Evolutionary conservation across 64 coral and sea anemone species (phyloP).

Genomic region (Platygyra sinensis): DNA sequence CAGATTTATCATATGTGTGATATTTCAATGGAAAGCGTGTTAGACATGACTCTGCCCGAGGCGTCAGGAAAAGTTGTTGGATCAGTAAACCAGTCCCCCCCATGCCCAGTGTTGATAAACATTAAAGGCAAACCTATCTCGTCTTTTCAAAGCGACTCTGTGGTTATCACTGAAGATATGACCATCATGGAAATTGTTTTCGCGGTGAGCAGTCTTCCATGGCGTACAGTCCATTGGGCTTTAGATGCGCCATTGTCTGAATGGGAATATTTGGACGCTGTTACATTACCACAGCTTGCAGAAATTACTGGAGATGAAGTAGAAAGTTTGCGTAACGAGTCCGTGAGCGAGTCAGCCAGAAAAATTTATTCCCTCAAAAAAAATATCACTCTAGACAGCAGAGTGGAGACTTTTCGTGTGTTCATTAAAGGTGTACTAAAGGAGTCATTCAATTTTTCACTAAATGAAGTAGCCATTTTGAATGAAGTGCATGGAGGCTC

Average conservation of each 20-base stretch:
- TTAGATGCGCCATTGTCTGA: conserved; percentile 38
- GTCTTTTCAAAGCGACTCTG: conserved; percentile 10
- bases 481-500: conserved; percentile 4
- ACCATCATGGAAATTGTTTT: conserved; percentile 56
- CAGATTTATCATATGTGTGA: conserved; percentile 61
- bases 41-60: conserved; percentile 36
- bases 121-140: conserved; percentile 66
- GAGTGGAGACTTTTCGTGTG: conserved; percentile 4
- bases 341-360: conserved; percentile 36
- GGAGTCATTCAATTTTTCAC: conserved; percentile 55
- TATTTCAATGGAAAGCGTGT: conserved; percentile 5
- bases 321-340: conserved; percentile 10
- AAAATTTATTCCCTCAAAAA: conserved; percentile 2
- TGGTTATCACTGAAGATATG: conserved; percentile 5
- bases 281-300: conserved; percentile 39
- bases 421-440: neutral
- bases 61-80: conserved; percentile 28
- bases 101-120: conserved; percentile 44
- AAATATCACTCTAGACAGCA: conserved; percentile 37
- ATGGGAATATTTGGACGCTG: conserved; percentile 72
- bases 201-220: neutral
- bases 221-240: conserved; percentile 30
- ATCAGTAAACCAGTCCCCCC: conserved; percentile 7
- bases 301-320: conserved; percentile 22
- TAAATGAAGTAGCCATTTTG: conserved; percentile 27